phyloP scores from a whole-genome alignment of 2,797 vertebrate genomes.

The Fundulus diaphanus region DNA sequence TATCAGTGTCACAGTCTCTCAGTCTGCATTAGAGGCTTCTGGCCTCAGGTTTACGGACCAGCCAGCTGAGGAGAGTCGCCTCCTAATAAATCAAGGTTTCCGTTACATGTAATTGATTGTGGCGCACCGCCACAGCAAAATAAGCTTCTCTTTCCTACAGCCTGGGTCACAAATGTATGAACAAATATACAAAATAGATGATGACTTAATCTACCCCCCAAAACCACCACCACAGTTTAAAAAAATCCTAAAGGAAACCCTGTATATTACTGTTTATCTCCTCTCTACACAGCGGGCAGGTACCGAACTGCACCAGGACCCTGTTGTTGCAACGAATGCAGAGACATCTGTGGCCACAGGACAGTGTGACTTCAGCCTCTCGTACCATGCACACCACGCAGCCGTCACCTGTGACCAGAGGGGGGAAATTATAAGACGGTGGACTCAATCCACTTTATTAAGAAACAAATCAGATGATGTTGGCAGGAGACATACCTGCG shows the following conservation, averaged over 20 bases:
- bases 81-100: fast-evolving
- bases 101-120: no score
- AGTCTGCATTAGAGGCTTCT: conserved; percentile 10
- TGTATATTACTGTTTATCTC: conserved; percentile 12
- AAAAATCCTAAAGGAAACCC: no score
- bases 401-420: conserved; percentile 27
- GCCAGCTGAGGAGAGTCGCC: no score
- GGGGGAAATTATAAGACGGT: conserved; percentile 13
- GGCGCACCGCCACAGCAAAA: no score
- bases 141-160: no score
- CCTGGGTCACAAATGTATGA: no score
- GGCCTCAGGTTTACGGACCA: not conserved
- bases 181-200: no score
- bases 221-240: no score
- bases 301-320: conserved; percentile 64
- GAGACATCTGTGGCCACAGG: conserved; percentile 80
- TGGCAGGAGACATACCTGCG: conserved; percentile 35
- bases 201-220: no score
- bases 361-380: conserved; percentile 54
- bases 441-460: not conserved
- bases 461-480: not conserved
- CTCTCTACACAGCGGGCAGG: conserved; percentile 82
- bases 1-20: conserved; percentile 5
- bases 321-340: conserved; percentile 68
- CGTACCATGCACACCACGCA: conserved; percentile 77